Evolutionary conservation across 2,888 invertebrate species (phyloP).

Genomic region (Nysson spinosus): DNA sequence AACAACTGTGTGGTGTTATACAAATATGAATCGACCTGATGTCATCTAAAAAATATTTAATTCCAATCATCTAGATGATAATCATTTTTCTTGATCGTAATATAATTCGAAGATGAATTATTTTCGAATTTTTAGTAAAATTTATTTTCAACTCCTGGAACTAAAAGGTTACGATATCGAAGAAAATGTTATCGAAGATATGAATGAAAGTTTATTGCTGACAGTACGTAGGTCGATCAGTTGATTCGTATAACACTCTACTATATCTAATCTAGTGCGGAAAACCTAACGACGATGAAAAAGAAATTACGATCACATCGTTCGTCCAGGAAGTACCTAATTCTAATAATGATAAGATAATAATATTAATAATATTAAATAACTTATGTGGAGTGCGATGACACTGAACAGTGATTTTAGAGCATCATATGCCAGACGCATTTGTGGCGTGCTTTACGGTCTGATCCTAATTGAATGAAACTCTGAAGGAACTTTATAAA

Average conservation of each 20-base stretch:
- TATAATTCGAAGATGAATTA: constrained; percentile 27
- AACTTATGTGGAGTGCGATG: constrained; percentile 55
- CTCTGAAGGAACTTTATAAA: constrained; percentile 14
- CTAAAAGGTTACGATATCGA: too few species aligned
- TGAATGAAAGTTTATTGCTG: not conserved
- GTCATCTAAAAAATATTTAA: not conserved
- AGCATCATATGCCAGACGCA: constrained; percentile 41
- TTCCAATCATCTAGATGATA: not conserved
- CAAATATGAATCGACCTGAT: constrained; percentile 19
- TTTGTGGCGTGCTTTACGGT: constrained; percentile 34
- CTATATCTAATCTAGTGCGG: constrained; percentile 39
- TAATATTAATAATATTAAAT: constrained; percentile 46
- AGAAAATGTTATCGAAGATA: constrained; percentile 2
- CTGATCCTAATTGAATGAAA: constrained; percentile 44
- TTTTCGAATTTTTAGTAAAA: constrained; percentile 16
- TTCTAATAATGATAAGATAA: constrained; percentile 57
- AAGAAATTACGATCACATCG: constrained; percentile 39
- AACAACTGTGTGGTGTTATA: constrained; percentile 35
- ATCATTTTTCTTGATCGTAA: constrained; percentile 1
- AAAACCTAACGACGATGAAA: constrained; percentile 44
- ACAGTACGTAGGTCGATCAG: constrained; percentile 10
- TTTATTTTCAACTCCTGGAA: constrained; percentile 6
- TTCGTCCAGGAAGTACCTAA: constrained; percentile 61
- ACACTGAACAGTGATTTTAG: constrained; percentile 52
- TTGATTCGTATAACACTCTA: constrained; percentile 42